These are phyloP conservation scores for Channa striata DNA, from an alignment of 2,797 vertebrate genomes.

Conservation along the genomic window DNA sequence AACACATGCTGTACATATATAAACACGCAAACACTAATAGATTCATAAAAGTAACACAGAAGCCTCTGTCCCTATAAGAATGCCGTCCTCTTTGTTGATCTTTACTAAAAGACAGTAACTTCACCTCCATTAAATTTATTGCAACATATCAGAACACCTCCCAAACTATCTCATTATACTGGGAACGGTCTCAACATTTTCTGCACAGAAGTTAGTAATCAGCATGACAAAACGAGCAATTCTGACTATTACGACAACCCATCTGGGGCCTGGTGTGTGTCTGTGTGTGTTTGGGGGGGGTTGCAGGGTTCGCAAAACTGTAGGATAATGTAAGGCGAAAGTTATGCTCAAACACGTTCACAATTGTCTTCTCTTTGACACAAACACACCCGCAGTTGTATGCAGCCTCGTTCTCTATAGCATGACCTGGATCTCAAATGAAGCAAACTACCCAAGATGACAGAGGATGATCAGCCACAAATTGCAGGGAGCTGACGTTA, in stretches of 20 bases:
- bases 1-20: not conserved
- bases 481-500: slow-evolving; percentile 60
- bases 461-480: slow-evolving; percentile 74
- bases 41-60: not conserved
- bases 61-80: not conserved
- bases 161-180: slow-evolving; percentile 25
- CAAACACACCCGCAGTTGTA: not conserved
- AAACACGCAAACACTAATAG: not conserved
- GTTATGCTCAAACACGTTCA: slow-evolving; percentile 12
- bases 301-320: slow-evolving; percentile 16
- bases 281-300: slow-evolving; percentile 39
- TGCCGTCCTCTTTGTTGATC: not conserved
- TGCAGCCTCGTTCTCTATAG: not conserved
- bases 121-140: not conserved
- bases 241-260: slow-evolving; percentile 74
- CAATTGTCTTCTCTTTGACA: slow-evolving; percentile 12
- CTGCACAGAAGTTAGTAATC: slow-evolving; percentile 76
- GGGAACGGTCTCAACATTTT: slow-evolving; percentile 44
- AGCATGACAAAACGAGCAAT: slow-evolving; percentile 63
- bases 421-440: slow-evolving; percentile 36
- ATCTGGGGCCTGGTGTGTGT: no score
- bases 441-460: slow-evolving; percentile 55
- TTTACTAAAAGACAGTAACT: slow-evolving; percentile 9
- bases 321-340: slow-evolving; percentile 15
- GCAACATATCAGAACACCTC: slow-evolving; percentile 28